These are phyloP conservation scores for Epinotia nisella DNA, from an alignment of 2,888 invertebrate species.

Conservation along the genomic window DNA sequence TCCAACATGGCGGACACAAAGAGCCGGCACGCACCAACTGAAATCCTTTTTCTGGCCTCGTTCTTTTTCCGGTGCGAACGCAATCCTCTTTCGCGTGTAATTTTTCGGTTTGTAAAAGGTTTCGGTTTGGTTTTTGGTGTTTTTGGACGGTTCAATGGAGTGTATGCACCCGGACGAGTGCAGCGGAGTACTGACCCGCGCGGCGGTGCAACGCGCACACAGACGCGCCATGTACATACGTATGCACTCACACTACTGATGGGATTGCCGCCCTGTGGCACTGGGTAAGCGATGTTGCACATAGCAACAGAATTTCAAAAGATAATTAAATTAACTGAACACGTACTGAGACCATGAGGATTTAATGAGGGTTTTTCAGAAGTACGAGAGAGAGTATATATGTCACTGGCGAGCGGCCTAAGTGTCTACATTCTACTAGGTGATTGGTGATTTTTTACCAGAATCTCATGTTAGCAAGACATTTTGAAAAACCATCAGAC, in stretches of 20 bases:
- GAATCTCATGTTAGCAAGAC: too few relatives aligned
- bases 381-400: too few relatives aligned
- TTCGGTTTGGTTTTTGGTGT: slow-evolving; percentile 34
- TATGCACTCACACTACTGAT: not conserved
- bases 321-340: not conserved
- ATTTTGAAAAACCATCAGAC: too few relatives aligned
- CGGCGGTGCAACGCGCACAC: slow-evolving; percentile 48
- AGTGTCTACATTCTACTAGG: too few relatives aligned
- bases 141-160: slow-evolving; percentile 29
- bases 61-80: not conserved
- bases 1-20: slow-evolving; percentile 69
- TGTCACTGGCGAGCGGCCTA: too few relatives aligned
- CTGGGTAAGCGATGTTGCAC: slow-evolving; percentile 43
- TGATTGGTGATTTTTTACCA: too few relatives aligned
- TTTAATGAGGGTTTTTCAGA: not conserved
- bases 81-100: not conserved
- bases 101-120: slow-evolving; percentile 1
- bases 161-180: slow-evolving; percentile 54
- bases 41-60: slow-evolving; percentile 47
- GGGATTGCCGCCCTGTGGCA: slow-evolving; percentile 24
- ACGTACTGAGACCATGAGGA: not conserved
- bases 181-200: slow-evolving; percentile 51
- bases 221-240: slow-evolving; percentile 27
- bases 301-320: slow-evolving; percentile 39
- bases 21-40: slow-evolving; percentile 51